Evolutionary conservation across 2,113 vertebrate species (phyloP).

Genomic region (Himantopus leucocephalus): DNA sequence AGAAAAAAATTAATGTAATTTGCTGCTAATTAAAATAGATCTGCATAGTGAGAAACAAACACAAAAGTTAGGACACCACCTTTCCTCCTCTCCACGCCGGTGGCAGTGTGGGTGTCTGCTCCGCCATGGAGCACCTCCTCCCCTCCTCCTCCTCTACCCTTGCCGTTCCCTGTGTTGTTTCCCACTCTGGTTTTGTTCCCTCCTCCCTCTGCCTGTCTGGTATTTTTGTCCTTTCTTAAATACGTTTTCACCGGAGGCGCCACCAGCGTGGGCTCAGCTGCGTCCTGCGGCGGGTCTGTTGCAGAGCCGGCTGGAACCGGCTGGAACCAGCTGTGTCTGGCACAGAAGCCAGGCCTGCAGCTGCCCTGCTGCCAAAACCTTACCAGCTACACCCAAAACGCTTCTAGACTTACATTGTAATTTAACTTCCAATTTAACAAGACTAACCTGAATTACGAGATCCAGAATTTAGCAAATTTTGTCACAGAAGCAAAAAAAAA

Average conservation of each 20-base stretch:
- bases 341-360: neutral
- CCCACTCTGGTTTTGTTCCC: neutral
- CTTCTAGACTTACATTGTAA: neutral
- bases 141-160: neutral
- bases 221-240: neutral
- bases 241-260: neutral
- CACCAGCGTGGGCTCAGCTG: neutral
- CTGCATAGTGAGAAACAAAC: neutral
- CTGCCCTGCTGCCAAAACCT: neutral
- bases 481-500: neutral
- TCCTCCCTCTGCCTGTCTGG: neutral
- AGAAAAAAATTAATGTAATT: neutral
- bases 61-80: neutral
- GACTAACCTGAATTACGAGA: neutral
- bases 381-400: neutral
- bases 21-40: neutral
- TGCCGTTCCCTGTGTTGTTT: neutral
- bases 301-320: neutral
- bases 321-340: neutral
- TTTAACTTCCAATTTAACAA: neutral
- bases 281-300: accelerated
- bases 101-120: neutral
- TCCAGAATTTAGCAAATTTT: neutral
- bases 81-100: neutral
- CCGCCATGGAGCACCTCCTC: neutral